phyloP scores from a whole-genome alignment of 2,888 invertebrate genomes.

The Saturnia japonica region DNA sequence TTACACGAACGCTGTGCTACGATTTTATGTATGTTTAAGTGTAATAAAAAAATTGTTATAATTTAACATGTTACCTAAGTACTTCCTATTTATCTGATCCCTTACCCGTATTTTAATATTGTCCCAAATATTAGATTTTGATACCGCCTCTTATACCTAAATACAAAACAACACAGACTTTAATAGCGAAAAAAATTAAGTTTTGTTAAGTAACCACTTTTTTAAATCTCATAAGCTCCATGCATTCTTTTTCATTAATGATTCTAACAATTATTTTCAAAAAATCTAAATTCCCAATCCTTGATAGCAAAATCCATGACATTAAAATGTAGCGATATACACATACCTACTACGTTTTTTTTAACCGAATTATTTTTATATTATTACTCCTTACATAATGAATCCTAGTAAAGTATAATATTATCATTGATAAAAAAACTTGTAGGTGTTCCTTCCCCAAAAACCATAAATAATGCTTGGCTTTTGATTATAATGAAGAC shows the following conservation, averaged over 20 bases:
- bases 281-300: too few relatives aligned
- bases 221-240: background rate
- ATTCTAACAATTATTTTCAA: background rate
- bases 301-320: background rate
- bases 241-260: background rate
- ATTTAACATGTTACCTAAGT: conserved; percentile 32
- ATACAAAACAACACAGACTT: background rate
- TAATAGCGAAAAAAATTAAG: background rate
- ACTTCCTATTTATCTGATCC: conserved; percentile 26
- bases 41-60: conserved; percentile 18
- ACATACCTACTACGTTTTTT: background rate
- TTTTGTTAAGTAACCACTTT: background rate
- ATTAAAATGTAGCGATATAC: background rate
- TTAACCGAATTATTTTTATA: background rate
- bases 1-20: conserved; percentile 58
- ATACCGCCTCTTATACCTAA: background rate
- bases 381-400: background rate
- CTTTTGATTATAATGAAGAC: background rate
- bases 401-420: background rate
- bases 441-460: background rate
- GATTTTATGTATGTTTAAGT: conserved; percentile 51
- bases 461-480: background rate
- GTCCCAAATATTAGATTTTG: background rate
- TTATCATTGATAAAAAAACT: background rate
- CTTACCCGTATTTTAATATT: background rate